Conservation (phyloP, 2,797 vertebrate genomes). For the Antrozous pallidus region DNA sequence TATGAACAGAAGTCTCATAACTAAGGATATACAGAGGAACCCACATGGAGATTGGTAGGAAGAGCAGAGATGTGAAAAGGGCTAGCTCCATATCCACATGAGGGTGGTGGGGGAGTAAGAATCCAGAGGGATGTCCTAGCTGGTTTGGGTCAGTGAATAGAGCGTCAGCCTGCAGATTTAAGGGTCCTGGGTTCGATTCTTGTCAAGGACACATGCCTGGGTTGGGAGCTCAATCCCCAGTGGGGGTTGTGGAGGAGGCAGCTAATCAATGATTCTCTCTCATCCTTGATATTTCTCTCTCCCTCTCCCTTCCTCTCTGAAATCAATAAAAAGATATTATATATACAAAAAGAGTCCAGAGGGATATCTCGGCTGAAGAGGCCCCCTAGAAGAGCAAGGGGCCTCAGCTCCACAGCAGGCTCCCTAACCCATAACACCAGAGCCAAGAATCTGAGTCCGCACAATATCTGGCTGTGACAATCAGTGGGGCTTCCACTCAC, state of each 20-base stretch:
- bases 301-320: too few relatives aligned
- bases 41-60: neutral
- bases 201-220: too few relatives aligned
- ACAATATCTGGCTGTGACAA: neutral
- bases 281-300: too few relatives aligned
- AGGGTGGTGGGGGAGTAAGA: neutral
- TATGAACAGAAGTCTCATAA: neutral
- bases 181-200: too few relatives aligned
- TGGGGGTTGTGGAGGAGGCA: too few relatives aligned
- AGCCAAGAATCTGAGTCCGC: neutral
- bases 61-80: neutral
- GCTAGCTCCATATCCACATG: neutral
- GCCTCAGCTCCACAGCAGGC: neutral
- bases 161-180: too few relatives aligned
- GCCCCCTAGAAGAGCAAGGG: neutral
- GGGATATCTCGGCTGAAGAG: neutral
- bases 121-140: neutral
- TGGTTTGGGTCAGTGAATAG: too few relatives aligned
- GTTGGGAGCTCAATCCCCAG: too few relatives aligned
- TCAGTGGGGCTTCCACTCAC: neutral
- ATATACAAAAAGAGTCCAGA: neutral
- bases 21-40: neutral
- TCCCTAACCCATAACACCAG: neutral
- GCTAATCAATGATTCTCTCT: too few relatives aligned
- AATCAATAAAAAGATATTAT: too few relatives aligned